Evolutionary conservation across 2,797 vertebrate genomes (phyloP).

Genomic region (Sarcophilus harrisii): DNA sequence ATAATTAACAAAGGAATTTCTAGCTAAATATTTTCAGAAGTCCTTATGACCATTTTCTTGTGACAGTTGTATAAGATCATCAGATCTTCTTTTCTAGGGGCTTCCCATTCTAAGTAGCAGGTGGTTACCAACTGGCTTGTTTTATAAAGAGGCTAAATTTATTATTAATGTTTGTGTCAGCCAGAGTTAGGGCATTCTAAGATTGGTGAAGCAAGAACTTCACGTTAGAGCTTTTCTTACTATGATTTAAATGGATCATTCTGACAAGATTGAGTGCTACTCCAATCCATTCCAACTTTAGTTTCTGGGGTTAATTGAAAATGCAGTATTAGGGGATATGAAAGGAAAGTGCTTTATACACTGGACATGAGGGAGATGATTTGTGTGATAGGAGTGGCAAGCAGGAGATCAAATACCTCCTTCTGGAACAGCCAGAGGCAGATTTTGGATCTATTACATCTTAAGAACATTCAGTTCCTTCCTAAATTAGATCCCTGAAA

Average conservation of each 20-base stretch:
- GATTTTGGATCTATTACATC: not conserved
- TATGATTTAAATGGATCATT: not conserved
- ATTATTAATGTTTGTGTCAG: not conserved
- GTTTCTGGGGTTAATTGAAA: not conserved
- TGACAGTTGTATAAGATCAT: fast-evolving
- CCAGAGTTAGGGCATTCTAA: not conserved
- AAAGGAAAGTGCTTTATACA: not conserved
- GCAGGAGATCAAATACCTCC: not conserved
- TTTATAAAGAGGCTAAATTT: not conserved
- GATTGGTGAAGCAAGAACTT: not conserved
- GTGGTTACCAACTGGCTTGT: not conserved
- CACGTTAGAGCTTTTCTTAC: not conserved
- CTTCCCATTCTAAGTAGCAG: not conserved
- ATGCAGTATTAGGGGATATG: not conserved
- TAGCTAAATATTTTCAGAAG: not conserved
- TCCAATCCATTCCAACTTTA: not conserved
- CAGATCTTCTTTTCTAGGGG: not conserved
- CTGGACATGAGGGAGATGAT: not conserved
- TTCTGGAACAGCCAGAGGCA: not conserved
- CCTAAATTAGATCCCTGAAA: not conserved
- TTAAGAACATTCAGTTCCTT: not conserved
- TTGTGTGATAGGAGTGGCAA: not conserved
- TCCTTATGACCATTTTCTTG: not conserved
- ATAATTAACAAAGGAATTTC: not conserved
- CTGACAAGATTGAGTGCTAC: not conserved